A percentile compares a stretch with the other conserved stretches of the same genome.
Conservation (phyloP, 2,797 vertebrate species). For the Heteromormyrus szaboi region DNA sequence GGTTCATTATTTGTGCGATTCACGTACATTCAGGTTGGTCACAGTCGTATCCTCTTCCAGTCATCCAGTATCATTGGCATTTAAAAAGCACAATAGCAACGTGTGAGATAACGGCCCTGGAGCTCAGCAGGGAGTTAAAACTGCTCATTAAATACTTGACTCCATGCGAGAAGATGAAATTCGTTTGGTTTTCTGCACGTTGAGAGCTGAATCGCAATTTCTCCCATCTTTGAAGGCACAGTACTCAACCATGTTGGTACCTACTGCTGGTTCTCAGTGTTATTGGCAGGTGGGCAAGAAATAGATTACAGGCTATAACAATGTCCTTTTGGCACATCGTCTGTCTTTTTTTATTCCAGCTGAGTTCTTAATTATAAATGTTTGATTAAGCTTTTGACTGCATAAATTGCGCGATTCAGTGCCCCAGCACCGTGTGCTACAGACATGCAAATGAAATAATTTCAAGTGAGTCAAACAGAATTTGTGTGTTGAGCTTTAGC, state of each 20-base stretch:
- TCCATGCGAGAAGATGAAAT: background rate
- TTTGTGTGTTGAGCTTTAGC: background rate
- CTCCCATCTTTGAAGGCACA: background rate
- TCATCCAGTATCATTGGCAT: background rate
- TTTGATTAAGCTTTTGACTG: background rate
- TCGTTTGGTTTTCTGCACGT: background rate
- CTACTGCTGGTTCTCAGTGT: background rate
- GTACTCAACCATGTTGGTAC: background rate
- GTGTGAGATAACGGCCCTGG: background rate
- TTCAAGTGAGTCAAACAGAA: background rate
- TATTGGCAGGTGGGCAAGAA: background rate
- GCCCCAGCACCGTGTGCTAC: background rate
- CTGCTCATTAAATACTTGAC: conserved; percentile 2
- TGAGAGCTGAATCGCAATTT: background rate
- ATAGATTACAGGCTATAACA: background rate
- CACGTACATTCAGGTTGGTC: background rate
- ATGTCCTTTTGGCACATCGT: background rate
- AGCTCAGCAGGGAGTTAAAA: background rate
- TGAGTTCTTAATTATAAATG: conserved; percentile 2
- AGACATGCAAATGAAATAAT: background rate
- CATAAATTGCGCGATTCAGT: background rate
- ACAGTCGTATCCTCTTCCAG: background rate
- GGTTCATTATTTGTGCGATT: background rate
- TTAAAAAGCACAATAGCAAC: background rate
- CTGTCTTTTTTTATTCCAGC: background rate